Conservation (phyloP, 1,140 invertebrate genomes). For the Euwallacea similis region DNA sequence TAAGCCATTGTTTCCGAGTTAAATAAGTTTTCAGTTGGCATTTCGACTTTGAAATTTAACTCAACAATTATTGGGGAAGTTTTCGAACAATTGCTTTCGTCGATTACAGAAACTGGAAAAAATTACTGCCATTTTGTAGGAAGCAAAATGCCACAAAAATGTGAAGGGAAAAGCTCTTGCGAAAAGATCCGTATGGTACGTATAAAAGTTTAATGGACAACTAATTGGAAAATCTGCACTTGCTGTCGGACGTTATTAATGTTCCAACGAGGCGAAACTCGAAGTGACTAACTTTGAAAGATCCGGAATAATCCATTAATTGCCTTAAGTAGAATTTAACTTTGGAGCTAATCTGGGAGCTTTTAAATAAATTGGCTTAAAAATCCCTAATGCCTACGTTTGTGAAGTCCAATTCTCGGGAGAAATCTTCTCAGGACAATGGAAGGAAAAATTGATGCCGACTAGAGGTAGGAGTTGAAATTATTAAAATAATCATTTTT, state of each 20-base stretch:
- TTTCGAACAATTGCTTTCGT: background rate
- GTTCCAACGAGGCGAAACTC: background rate
- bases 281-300: constrained; percentile 1
- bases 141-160: background rate
- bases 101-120: background rate
- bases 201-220: background rate
- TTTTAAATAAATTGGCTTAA: background rate
- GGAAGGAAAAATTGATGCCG: too few relatives aligned
- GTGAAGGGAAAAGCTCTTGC: constrained; percentile 23
- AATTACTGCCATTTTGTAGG: background rate
- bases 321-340: constrained; percentile 1
- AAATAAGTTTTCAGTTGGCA: background rate
- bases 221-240: constrained; percentile 1
- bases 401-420: too few relatives aligned
- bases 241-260: background rate
- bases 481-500: too few relatives aligned
- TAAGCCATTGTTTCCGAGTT: constrained; percentile 2
- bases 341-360: background rate
- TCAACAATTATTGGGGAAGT: background rate
- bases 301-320: background rate
- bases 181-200: constrained; percentile 4
- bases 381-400: background rate
- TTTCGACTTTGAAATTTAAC: background rate
- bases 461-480: too few relatives aligned
- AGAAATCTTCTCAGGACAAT: too few relatives aligned